These are phyloP conservation scores for Orycteropus afer DNA, from an alignment of 2,113 vertebrate genomes.

Conservation along the genomic window DNA sequence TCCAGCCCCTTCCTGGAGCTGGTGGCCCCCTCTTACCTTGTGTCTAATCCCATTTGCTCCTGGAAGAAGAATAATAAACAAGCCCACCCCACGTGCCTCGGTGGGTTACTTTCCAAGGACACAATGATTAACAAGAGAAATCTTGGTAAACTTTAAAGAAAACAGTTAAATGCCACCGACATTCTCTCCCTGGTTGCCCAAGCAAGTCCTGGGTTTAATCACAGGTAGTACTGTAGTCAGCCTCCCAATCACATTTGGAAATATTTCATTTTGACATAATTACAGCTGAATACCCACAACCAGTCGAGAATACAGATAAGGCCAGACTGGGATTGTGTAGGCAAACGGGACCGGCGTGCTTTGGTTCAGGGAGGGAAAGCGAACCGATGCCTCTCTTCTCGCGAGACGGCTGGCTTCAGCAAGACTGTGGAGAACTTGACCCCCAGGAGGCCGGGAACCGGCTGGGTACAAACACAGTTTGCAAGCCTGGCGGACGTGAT, in stretches of 20 bases:
- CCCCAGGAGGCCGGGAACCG: constrained; percentile 29
- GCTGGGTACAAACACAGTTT: too few species aligned
- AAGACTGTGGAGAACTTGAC: constrained; percentile 44
- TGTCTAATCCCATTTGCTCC: background rate
- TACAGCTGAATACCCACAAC: constrained; percentile 83
- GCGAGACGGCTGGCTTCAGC: background rate
- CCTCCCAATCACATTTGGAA: constrained; percentile 86
- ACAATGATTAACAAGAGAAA: constrained; percentile 65
- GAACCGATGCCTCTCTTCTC: background rate
- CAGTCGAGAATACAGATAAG: constrained; percentile 82
- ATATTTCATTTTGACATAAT: constrained; percentile 87
- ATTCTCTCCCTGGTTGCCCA: constrained; percentile 74
- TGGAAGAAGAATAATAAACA: background rate
- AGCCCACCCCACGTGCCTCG: constrained; percentile 41
- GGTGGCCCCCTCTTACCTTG: background rate
- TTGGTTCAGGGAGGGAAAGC: constrained; percentile 50
- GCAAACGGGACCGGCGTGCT: constrained; percentile 65
- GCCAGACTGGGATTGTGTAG: constrained; percentile 83
- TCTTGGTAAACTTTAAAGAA: constrained; percentile 83
- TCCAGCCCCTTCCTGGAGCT: background rate
- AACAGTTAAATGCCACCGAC: constrained; percentile 85
- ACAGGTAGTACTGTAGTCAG: constrained; percentile 87
- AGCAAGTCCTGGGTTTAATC: constrained; percentile 84
- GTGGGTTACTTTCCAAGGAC: constrained; percentile 20
- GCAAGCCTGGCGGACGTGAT: background rate